phyloP scores from a whole-genome alignment of 2,797 vertebrate genomes.

The Numenius phaeopus region DNA sequence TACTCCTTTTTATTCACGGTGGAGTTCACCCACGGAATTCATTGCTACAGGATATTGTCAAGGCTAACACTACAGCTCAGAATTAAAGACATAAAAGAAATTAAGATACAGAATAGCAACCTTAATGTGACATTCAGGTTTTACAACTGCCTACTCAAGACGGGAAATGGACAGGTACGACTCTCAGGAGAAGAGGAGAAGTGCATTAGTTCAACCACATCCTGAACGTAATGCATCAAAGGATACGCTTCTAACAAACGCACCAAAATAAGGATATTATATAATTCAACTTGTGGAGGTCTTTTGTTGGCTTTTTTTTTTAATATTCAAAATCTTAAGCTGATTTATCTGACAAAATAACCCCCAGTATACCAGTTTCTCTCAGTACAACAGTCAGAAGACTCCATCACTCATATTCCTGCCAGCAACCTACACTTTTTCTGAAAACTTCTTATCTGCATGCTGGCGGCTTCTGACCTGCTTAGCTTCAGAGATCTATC shows the following conservation, averaged over 20 bases:
- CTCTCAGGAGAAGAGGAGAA: not conserved
- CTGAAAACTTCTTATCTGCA: not conserved
- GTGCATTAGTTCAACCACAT: constrained; percentile 47
- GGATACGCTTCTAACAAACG: not conserved
- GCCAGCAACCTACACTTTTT: not conserved
- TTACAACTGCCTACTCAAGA: not conserved
- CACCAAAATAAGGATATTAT: not conserved
- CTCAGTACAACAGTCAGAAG: not conserved
- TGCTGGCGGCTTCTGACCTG: not conserved
- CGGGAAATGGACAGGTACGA: constrained; percentile 36
- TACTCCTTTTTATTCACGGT: not conserved
- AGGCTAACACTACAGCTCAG: not conserved
- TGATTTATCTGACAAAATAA: not conserved
- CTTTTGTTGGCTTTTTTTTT: not conserved
- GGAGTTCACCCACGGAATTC: not conserved
- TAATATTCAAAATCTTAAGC: not conserved
- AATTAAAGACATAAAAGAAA: not conserved
- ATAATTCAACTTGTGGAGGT: not conserved
- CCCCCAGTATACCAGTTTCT: not conserved
- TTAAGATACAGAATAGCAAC: not conserved
- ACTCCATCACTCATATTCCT: not conserved
- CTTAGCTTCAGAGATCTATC: not conserved
- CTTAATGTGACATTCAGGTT: constrained; percentile 25
- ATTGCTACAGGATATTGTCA: constrained; percentile 7
- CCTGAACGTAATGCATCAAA: not conserved